A percentile compares a stretch with the other conserved stretches of the same genome.
Conservation (phyloP, 2,113 vertebrate genomes). For the Cavia aperea region DNA sequence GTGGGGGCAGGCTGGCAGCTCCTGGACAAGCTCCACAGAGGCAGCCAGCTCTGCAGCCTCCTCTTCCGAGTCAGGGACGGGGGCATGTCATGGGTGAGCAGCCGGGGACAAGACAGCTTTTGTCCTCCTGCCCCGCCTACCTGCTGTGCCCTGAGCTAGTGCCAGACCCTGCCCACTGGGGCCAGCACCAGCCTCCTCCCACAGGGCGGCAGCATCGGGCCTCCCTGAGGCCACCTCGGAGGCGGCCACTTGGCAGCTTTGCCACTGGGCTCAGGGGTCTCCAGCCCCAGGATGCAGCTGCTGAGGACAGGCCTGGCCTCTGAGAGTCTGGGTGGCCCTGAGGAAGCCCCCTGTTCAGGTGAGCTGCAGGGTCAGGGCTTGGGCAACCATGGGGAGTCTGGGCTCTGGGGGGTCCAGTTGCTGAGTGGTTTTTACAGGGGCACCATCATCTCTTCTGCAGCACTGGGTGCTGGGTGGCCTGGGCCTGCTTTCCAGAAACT, state of each 20-base stretch:
- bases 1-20: not conserved
- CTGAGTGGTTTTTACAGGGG: not conserved
- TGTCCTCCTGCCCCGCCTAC: conserved; percentile 13
- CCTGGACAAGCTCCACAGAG: not conserved
- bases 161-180: conserved; percentile 1
- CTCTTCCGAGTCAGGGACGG: not conserved
- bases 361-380: not conserved
- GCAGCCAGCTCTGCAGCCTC: fast-evolving
- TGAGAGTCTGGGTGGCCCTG: not conserved
- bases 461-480: fast-evolving
- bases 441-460: fast-evolving
- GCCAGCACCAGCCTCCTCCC: conserved; percentile 21
- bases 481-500: not conserved
- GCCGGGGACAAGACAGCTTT: conserved; percentile 43
- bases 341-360: not conserved
- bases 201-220: not conserved
- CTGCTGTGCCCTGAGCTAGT: not conserved
- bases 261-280: not conserved
- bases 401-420: too few species aligned
- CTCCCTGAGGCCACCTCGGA: not conserved
- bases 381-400: not conserved
- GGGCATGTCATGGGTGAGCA: not conserved
- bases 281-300: not conserved
- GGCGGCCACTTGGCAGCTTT: not conserved
- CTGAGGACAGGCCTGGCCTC: not conserved